Percentiles rank a stretch among this genome's conserved stretches.
These are phyloP conservation scores for Lasioglossum calceatum DNA, from an alignment of 2,888 invertebrate species.

Conservation along the genomic window DNA sequence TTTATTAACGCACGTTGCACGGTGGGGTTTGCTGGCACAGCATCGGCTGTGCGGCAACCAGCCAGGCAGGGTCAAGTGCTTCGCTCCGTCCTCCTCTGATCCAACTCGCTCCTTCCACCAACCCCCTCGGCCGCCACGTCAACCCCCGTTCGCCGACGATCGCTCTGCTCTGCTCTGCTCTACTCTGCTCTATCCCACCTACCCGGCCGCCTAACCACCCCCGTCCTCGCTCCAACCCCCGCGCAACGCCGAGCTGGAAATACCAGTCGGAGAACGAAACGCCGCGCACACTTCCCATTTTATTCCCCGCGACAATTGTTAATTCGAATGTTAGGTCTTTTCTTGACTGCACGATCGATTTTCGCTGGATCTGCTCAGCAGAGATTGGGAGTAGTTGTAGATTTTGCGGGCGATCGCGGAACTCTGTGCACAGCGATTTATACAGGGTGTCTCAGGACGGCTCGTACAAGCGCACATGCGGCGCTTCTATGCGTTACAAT, in stretches of 20 bases:
- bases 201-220: not conserved
- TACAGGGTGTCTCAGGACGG: not conserved
- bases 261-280: constrained; percentile 49
- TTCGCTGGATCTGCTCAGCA: not conserved
- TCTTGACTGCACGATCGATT: constrained; percentile 12
- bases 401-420: not conserved
- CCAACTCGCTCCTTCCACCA: constrained; percentile 41
- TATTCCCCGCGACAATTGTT: constrained; percentile 21
- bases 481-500: not conserved
- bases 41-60: constrained; percentile 75
- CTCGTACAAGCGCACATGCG: no score
- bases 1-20: constrained; percentile 80
- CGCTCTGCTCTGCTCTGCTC: constrained; percentile 7
- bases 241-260: constrained; percentile 34
- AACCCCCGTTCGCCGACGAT: constrained; percentile 37
- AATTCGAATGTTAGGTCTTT: constrained; percentile 14
- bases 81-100: constrained; percentile 60
- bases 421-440: not conserved
- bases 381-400: not conserved
- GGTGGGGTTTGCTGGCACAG: constrained; percentile 78
- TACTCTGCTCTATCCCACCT: not conserved
- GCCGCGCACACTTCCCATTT: constrained; percentile 14
- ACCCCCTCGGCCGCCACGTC: constrained; percentile 22
- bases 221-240: not conserved
- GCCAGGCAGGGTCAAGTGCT: constrained; percentile 81